Conservation (phyloP, 2,888 invertebrate genomes). For the Sussaba pulchella region DNA sequence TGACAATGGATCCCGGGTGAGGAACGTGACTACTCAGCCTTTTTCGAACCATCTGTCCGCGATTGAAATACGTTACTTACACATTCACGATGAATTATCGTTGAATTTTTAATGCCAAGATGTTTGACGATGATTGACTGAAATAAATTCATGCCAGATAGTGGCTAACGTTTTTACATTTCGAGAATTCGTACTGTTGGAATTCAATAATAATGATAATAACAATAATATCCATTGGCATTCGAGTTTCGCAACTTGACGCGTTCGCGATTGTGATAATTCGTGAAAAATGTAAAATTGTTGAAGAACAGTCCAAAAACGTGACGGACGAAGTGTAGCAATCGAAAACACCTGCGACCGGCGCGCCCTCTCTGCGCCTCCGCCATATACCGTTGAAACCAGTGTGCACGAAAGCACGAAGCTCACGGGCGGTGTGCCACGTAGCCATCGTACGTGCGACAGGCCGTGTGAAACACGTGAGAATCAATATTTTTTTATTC, state of each 20-base stretch:
- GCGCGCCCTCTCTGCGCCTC: not conserved
- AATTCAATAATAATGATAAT: not conserved
- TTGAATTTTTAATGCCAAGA: too few relatives aligned
- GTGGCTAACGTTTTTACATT: too few relatives aligned
- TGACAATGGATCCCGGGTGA: too few relatives aligned
- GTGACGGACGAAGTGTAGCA: slow-evolving; percentile 9
- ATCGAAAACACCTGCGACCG: slow-evolving; percentile 48
- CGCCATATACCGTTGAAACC: slow-evolving; percentile 20
- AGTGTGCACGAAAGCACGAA: slow-evolving; percentile 30
- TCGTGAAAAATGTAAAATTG: slow-evolving; percentile 19
- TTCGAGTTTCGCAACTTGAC: slow-evolving; percentile 13
- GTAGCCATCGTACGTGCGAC: not conserved
- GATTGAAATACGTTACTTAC: not conserved
- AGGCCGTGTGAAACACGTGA: slow-evolving; percentile 10
- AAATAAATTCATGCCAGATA: too few relatives aligned
- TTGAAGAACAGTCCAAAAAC: not conserved
- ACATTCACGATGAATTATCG: too few relatives aligned
- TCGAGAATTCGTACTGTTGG: too few relatives aligned
- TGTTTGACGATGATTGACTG: too few relatives aligned
- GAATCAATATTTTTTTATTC: slow-evolving; percentile 69
- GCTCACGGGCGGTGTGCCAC: slow-evolving; percentile 35
- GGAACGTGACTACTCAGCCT: too few relatives aligned
- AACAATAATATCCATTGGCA: not conserved
- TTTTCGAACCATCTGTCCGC: not conserved
- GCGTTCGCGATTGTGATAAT: slow-evolving; percentile 26